phyloP scores from a whole-genome alignment of 2,113 vertebrate genomes.

The Grammomys surdaster region DNA sequence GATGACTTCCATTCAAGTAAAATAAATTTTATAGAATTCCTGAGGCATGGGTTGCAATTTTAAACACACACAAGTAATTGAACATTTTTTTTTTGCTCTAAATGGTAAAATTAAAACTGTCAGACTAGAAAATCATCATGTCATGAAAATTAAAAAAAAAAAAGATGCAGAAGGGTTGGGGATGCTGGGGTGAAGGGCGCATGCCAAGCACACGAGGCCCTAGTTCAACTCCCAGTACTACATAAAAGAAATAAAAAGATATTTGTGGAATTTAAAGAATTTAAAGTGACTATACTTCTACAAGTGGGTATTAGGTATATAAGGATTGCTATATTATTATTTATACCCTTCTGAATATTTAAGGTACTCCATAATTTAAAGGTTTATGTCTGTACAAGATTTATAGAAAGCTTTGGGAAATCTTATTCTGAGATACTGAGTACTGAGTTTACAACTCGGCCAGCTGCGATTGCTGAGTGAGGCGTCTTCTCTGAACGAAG shows the following conservation, averaged over 20 bases:
- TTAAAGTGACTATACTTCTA: constrained; percentile 53
- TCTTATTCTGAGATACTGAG: constrained; percentile 42
- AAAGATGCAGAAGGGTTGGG: not conserved
- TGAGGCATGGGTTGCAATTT: constrained; percentile 52
- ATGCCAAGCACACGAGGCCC: not conserved
- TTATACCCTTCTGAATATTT: constrained; percentile 73
- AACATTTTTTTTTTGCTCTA: constrained; percentile 47
- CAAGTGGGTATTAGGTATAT: constrained; percentile 42
- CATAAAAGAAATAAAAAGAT: not conserved
- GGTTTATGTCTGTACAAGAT: constrained; percentile 65
- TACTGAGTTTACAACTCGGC: not conserved
- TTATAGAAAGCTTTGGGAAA: constrained; percentile 61
- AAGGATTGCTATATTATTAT: constrained; percentile 75
- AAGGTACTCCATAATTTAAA: constrained; percentile 81
- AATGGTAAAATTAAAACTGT: constrained; percentile 62
- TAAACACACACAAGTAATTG: constrained; percentile 47
- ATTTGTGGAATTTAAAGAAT: constrained; percentile 38
- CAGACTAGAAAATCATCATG: constrained; percentile 23
- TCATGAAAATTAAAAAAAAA: constrained; percentile 19
- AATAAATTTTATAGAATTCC: constrained; percentile 60
- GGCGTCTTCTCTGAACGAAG: constrained; percentile 26
- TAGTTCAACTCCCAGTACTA: not conserved
- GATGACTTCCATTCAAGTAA: constrained; percentile 57
- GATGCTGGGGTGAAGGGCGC: not conserved
- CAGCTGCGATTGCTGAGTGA: constrained; percentile 43